A percentile compares a stretch with the other conserved stretches of the same genome.
phyloP scores from a whole-genome alignment of 1,140 invertebrate species.

The Acromyrmex charruanus region DNA sequence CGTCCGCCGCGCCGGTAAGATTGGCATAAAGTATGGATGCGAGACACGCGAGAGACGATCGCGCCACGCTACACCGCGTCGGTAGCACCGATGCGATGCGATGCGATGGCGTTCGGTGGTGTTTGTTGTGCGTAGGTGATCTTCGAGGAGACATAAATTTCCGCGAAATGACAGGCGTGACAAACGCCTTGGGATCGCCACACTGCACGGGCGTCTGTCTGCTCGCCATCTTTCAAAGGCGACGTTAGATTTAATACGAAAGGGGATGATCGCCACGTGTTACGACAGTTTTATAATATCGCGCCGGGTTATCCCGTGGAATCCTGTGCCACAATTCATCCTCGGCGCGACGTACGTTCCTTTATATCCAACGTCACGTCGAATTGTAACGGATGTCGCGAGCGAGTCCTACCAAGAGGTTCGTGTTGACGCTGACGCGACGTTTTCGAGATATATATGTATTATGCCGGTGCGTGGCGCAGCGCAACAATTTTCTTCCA shows the following conservation, averaged over 20 bases:
- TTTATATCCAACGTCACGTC: constrained; percentile 18
- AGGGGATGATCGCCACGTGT: constrained; percentile 40
- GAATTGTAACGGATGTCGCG: constrained; percentile 28
- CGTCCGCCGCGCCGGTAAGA: constrained; percentile 7
- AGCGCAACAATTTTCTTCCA: constrained; percentile 2
- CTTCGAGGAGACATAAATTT: constrained; percentile 63
- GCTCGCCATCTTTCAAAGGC: constrained; percentile 51
- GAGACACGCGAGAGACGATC: constrained; percentile 35
- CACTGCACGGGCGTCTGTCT: background rate
- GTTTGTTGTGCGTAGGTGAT: constrained; percentile 45
- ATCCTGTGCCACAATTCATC: constrained; percentile 51
- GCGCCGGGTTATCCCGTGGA: constrained; percentile 8
- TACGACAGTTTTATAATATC: constrained; percentile 64
- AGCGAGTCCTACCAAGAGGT: background rate
- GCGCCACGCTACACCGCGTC: background rate
- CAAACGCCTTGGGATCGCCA: constrained; percentile 48
- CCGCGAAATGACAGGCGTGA: constrained; percentile 54
- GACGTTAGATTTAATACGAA: constrained; percentile 57
- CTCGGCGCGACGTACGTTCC: background rate
- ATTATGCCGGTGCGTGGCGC: background rate
- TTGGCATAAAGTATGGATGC: constrained; percentile 50
- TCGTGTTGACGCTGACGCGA: constrained; percentile 21
- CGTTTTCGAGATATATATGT: background rate
- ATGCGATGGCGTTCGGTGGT: background rate
- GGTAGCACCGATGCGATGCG: background rate